A percentile compares a stretch with the other conserved stretches of the same genome.
phyloP scores from a whole-genome alignment of 92 coral and sea anemone species.

The Zoanthus sansibaricus region DNA sequence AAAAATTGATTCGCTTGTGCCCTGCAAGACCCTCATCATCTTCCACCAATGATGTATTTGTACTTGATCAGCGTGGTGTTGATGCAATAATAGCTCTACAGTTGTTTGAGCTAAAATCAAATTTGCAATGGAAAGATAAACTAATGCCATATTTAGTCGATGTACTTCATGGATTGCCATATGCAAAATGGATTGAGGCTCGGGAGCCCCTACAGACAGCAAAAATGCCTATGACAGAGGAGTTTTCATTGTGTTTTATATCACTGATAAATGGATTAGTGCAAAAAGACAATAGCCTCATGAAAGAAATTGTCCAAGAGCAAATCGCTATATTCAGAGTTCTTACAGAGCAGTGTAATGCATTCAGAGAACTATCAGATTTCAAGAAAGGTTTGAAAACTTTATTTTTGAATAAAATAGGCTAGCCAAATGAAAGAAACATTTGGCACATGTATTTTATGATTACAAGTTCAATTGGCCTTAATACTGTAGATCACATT shows the following conservation, averaged over 20 bases:
- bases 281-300: slow-evolving; percentile 70
- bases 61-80: slow-evolving; percentile 83
- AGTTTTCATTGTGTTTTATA: slow-evolving; percentile 91
- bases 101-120: slow-evolving; percentile 80
- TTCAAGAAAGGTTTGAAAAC: slow-evolving; percentile 77
- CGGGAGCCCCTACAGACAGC: slow-evolving; percentile 57
- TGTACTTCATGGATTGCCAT: slow-evolving; percentile 81
- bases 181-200: slow-evolving; percentile 85
- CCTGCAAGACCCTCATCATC: slow-evolving; percentile 77
- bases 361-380: slow-evolving; percentile 69
- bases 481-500: too few species aligned
- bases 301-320: slow-evolving; percentile 67
- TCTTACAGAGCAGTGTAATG: slow-evolving; percentile 76
- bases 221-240: slow-evolving; percentile 87
- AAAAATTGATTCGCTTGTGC: slow-evolving; percentile 86
- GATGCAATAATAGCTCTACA: slow-evolving; percentile 94
- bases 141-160: slow-evolving; percentile 91
- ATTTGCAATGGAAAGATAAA: slow-evolving; percentile 84
- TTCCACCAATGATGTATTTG: slow-evolving; percentile 56
- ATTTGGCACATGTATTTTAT: too few species aligned
- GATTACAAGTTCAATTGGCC: too few species aligned
- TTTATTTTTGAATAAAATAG: not conserved
- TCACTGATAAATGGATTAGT: slow-evolving; percentile 85
- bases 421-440: too few species aligned
- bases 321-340: slow-evolving; percentile 74